These are phyloP conservation scores for Meganola albula DNA, from an alignment of 2,888 invertebrate species.

Conservation along the genomic window DNA sequence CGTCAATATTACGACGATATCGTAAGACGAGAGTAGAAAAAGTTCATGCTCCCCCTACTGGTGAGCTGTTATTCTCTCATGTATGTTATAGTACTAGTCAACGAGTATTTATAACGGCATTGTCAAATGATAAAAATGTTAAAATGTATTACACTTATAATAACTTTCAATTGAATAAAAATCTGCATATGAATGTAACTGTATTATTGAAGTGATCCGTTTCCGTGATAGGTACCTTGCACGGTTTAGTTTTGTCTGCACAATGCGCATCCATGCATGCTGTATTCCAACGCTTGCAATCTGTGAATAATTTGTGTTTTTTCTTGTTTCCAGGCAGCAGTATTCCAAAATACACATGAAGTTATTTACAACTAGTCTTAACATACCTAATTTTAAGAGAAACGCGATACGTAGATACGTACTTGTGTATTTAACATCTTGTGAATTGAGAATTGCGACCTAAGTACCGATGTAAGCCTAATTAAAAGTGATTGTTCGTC, in stretches of 20 bases:
- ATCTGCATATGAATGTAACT: conserved; percentile 55
- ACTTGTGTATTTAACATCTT: conserved; percentile 59
- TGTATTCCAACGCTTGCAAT: conserved; percentile 8
- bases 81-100: conserved; percentile 63
- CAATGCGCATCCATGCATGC: not conserved
- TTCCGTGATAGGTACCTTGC: no score
- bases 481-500: conserved; percentile 46
- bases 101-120: conserved; percentile 65
- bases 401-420: conserved; percentile 62
- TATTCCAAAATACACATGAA: conserved; percentile 77
- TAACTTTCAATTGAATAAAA: conserved; percentile 69
- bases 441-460: conserved; percentile 41
- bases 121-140: conserved; percentile 59
- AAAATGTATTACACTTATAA: conserved; percentile 66
- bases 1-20: no score
- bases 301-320: conserved; percentile 26
- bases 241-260: no score
- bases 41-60: no score
- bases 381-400: conserved; percentile 68
- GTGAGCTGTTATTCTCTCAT: conserved; percentile 31
- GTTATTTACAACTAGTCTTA: conserved; percentile 67
- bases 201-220: no score
- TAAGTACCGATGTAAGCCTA: conserved; percentile 59
- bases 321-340: conserved; percentile 72
- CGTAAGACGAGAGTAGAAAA: no score